A percentile compares a stretch with the other conserved stretches of the same genome.
These are phyloP conservation scores for Andrena minutula DNA, from an alignment of 2,888 invertebrate genomes.

Conservation along the genomic window DNA sequence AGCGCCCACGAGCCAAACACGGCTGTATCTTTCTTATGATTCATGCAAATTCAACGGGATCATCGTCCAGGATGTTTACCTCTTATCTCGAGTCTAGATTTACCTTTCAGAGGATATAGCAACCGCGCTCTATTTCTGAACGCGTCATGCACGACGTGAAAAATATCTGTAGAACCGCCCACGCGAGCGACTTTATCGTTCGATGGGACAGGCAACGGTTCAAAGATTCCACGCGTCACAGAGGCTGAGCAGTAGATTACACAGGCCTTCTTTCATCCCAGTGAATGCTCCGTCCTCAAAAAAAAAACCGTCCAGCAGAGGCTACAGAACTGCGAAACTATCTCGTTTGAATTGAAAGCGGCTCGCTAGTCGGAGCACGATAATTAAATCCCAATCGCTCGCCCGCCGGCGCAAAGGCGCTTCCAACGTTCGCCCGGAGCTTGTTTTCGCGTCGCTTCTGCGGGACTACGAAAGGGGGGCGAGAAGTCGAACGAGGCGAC, in stretches of 20 bases:
- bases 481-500: conserved; percentile 2
- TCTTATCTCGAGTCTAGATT: conserved; percentile 28
- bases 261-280: no score
- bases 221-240: conserved; percentile 8
- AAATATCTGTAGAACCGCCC: background rate
- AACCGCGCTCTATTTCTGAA: background rate
- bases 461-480: background rate
- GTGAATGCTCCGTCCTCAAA: no score
- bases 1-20: background rate
- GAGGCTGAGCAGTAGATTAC: no score
- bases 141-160: background rate
- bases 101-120: background rate
- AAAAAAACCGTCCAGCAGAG: no score
- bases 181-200: conserved; percentile 10
- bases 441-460: background rate
- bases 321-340: background rate
- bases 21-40: conserved; percentile 10
- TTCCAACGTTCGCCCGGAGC: background rate
- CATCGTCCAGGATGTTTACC: background rate
- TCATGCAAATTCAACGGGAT: conserved; percentile 13
- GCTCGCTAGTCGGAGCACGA: background rate
- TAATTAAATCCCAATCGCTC: conserved; percentile 1
- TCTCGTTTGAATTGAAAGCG: background rate
- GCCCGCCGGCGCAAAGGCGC: background rate
- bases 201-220: background rate